Evolutionary conservation across 1,140 invertebrate genomes (phyloP), one percentile per base, ranked within the genome.

Genomic region (Bicyclus anynana): DNA sequence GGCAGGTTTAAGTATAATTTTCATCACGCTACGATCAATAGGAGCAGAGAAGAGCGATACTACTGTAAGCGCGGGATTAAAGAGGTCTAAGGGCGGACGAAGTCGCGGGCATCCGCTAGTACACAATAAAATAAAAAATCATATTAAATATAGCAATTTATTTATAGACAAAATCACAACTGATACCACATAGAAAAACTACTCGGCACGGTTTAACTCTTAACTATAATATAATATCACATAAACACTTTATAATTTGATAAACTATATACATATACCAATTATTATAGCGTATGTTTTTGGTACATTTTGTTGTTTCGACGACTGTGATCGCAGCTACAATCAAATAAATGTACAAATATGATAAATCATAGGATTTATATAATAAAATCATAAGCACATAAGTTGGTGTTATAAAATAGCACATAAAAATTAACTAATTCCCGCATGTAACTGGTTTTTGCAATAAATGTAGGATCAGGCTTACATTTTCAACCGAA

Each of bases 111-210:
- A n/a, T n/a, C 14, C 35, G 10, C 35, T 12, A 10, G 4, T 12
- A 10, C 4, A 5, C 1, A 20, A 7, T 18, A 21, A 64, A 64
- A 62, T 48, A 59, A 54, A 53, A 71, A 12, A 55, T 17, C 54
- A 18, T 44, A 63, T 55, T 27, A 68, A 76, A 74, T 83, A 82
- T 84, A 84, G 77, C 75, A 82, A 75, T 81, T 77, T 67, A 62
- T 87, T 87, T 87, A 87, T 84, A 79, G 76, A 74, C 77, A 85
- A 82, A 84, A 84, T 83, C 82, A 87, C 81, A 87, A 87, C 84
- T 87, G 79, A 85, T 87, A 87, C 84, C 82, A 87, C 78, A 87
- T 87, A 85, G 80, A 87, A 87, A 87, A 87, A 82, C 84, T 87
- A 87, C 78, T 87, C 80, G 84, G 82, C 84, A 87, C 82, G 82